Evolutionary conservation across 2,888 invertebrate genomes (phyloP).

Genomic region (Micoletzkya japonica): DNA sequence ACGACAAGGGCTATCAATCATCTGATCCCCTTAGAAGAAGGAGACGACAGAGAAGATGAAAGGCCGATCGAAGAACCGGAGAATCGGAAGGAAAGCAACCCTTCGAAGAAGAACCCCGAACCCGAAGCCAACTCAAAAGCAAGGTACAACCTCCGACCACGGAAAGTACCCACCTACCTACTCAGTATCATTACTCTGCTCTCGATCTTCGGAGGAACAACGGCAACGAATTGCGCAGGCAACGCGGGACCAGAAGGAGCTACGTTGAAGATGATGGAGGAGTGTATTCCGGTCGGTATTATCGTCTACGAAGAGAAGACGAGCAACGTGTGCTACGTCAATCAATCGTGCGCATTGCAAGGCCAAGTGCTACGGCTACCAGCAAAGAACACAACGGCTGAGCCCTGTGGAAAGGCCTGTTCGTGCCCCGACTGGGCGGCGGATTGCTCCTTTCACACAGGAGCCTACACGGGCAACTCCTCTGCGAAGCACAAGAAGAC

Average conservation of each 20-base stretch:
- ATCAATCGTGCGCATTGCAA: slow-evolving; percentile 12
- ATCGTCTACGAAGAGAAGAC: neutral
- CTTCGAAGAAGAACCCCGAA: neutral
- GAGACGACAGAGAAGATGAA: too few species aligned
- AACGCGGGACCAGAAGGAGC: neutral
- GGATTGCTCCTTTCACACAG: neutral
- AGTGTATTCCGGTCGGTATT: neutral
- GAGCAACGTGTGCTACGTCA: neutral
- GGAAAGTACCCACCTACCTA: neutral
- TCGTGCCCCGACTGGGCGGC: neutral
- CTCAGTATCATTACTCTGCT: too few species aligned
- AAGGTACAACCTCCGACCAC: slow-evolving; percentile 8
- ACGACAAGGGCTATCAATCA: neutral
- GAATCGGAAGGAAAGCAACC: neutral
- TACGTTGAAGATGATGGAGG: neutral
- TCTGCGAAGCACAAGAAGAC: neutral
- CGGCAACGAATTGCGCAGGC: neutral
- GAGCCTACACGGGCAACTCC: slow-evolving; percentile 8
- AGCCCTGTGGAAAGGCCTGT: slow-evolving; percentile 3
- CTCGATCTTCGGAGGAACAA: neutral
- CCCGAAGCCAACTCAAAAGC: neutral
- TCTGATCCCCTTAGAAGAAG: slow-evolving; percentile 1
- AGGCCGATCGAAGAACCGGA: neutral
- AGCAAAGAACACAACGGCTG: neutral
- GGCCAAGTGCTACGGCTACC: neutral